Percentiles rank a stretch among this genome's conserved stretches.
Conservation (phyloP, 2,888 invertebrate genomes). For the Polyommatus icarus region DNA sequence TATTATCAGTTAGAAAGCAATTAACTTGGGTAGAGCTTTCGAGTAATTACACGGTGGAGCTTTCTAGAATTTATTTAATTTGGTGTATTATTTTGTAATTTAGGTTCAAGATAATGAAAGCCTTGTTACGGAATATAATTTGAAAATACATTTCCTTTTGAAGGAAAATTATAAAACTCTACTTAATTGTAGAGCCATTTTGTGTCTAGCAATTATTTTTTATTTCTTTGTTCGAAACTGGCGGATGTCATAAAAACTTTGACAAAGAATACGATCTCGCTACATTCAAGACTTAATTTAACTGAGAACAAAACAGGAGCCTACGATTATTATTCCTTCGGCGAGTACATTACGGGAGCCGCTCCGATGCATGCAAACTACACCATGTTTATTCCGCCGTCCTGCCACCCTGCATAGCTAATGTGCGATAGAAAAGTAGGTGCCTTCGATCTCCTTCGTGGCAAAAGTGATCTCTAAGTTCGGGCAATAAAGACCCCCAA, state of each 20-base stretch:
- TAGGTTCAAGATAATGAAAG: neutral
- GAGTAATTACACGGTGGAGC: neutral
- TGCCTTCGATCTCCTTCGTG: neutral
- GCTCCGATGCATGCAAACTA: slow-evolving; percentile 78
- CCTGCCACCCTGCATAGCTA: slow-evolving; percentile 72
- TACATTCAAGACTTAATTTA: slow-evolving; percentile 48
- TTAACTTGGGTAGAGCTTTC: neutral
- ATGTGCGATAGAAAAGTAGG: slow-evolving; percentile 49
- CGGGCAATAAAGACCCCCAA: slow-evolving; percentile 49
- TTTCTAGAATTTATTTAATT: neutral
- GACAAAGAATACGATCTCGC: slow-evolving; percentile 38
- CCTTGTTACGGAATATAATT: neutral
- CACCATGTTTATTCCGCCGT: slow-evolving; percentile 75
- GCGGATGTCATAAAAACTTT: slow-evolving; percentile 40
- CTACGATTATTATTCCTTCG: slow-evolving; percentile 68
- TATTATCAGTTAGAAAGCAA: neutral
- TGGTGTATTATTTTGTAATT: neutral
- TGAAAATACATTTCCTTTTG: neutral
- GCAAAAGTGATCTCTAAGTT: slow-evolving; percentile 43
- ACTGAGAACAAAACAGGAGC: slow-evolving; percentile 61
- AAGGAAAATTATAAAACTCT: neutral
- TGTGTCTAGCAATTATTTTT: neutral
- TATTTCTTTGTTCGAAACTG: neutral
- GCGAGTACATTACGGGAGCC: slow-evolving; percentile 75
- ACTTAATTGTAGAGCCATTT: neutral